phyloP scores from a whole-genome alignment of 1,140 invertebrate genomes.

The Brachystomella parvula region DNA sequence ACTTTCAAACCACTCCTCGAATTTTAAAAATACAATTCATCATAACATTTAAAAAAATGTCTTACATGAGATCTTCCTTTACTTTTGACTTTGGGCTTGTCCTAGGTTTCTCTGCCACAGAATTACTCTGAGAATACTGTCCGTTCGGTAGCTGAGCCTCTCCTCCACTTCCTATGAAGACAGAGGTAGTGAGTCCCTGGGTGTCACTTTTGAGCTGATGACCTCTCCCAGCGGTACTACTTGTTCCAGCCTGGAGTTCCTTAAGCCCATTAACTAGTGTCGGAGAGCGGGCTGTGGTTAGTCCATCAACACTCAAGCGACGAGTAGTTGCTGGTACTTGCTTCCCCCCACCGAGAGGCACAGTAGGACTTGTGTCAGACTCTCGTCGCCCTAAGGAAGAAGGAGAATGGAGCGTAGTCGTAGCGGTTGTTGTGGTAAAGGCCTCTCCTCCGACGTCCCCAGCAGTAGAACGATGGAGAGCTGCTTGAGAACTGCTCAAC shows the following conservation, averaged over 20 bases:
- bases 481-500: constrained; percentile 47
- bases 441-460: constrained; percentile 17
- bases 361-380: background rate
- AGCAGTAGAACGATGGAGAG: constrained; percentile 40
- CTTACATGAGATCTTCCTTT: background rate
- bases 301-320: background rate
- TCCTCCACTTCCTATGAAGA: constrained; percentile 14
- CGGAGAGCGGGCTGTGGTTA: background rate
- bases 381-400: background rate
- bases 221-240: background rate
- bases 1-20: too few relatives aligned
- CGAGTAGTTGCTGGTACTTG: background rate
- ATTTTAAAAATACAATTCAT: too few relatives aligned
- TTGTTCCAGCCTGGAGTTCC: background rate
- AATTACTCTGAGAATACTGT: constrained; percentile 17
- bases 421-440: background rate
- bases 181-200: constrained; percentile 6
- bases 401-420: background rate
- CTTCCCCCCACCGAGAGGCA: background rate
- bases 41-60: too few relatives aligned
- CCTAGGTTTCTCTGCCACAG: background rate
- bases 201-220: background rate
- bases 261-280: background rate
- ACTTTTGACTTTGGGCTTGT: background rate
- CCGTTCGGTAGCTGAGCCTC: constrained; percentile 26